These are phyloP conservation scores for Linnaemya tessellans DNA, from an alignment of 2,888 invertebrate genomes.

Conservation along the genomic window DNA sequence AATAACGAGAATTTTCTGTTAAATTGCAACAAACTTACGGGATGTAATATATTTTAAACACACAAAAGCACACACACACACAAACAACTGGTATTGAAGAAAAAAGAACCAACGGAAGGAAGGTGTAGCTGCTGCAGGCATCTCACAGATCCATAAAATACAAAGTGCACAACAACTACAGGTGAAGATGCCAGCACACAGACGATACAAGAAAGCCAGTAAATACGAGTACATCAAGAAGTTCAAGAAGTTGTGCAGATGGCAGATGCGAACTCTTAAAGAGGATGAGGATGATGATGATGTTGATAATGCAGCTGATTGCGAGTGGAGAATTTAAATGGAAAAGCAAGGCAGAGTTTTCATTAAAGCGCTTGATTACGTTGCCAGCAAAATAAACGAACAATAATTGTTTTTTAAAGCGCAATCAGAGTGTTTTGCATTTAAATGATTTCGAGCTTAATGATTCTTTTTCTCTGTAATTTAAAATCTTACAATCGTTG, in stretches of 20 bases:
- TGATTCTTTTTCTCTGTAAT: neutral
- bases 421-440: constrained; percentile 25
- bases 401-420: constrained; percentile 24
- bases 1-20: constrained; percentile 34
- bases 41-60: neutral
- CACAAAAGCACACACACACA: neutral
- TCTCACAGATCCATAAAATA: neutral
- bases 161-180: constrained; percentile 4
- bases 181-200: neutral
- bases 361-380: neutral
- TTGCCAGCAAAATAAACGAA: constrained; percentile 23
- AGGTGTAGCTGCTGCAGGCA: constrained; percentile 9
- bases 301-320: constrained; percentile 39
- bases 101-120: neutral
- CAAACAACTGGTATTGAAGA: neutral
- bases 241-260: neutral
- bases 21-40: constrained; percentile 7
- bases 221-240: neutral
- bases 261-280: constrained; percentile 9
- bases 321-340: constrained; percentile 41
- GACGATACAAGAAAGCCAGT: neutral
- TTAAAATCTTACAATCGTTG: constrained; percentile 30
- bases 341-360: constrained; percentile 1
- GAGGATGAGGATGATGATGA: constrained; percentile 1
- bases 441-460: neutral